These are phyloP conservation scores for Allacma fusca DNA, from an alignment of 2,888 invertebrate species.

Conservation along the genomic window DNA sequence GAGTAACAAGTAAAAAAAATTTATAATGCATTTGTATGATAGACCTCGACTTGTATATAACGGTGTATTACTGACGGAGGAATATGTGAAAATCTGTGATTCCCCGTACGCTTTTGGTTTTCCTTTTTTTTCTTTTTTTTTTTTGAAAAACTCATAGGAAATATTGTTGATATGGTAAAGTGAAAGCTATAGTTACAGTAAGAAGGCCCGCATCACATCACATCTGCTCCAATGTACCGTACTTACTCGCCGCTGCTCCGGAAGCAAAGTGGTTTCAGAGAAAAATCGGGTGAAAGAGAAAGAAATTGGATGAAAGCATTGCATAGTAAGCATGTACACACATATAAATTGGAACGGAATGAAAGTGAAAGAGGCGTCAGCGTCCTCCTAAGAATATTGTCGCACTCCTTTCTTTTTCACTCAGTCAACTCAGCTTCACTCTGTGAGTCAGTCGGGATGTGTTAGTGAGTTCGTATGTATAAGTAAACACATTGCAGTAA, in stretches of 20 bases:
- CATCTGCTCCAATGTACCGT: constrained; percentile 48
- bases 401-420: constrained; percentile 49
- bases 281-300: constrained; percentile 60
- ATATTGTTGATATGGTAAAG: constrained; percentile 49
- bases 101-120: constrained; percentile 43
- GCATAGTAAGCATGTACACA: constrained; percentile 60
- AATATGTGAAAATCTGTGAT: constrained; percentile 42
- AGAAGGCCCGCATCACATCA: constrained; percentile 47
- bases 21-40: constrained; percentile 32
- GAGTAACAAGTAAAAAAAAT: constrained; percentile 24
- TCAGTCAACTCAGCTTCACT: constrained; percentile 57
- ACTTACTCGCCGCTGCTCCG: constrained; percentile 44
- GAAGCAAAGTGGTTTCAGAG: constrained; percentile 55
- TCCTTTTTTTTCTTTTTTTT: too few species aligned
- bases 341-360: constrained; percentile 39
- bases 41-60: constrained; percentile 2
- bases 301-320: constrained; percentile 62
- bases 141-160: constrained; percentile 48
- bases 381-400: constrained; percentile 48
- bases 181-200: constrained; percentile 35
- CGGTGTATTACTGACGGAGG: constrained; percentile 6
- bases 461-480: constrained; percentile 26
- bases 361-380: constrained; percentile 42
- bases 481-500: constrained; percentile 37
- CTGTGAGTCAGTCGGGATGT: constrained; percentile 33